Conservation (phyloP, 2,888 invertebrate genomes). For the Xanthorhoe spadicearia region DNA sequence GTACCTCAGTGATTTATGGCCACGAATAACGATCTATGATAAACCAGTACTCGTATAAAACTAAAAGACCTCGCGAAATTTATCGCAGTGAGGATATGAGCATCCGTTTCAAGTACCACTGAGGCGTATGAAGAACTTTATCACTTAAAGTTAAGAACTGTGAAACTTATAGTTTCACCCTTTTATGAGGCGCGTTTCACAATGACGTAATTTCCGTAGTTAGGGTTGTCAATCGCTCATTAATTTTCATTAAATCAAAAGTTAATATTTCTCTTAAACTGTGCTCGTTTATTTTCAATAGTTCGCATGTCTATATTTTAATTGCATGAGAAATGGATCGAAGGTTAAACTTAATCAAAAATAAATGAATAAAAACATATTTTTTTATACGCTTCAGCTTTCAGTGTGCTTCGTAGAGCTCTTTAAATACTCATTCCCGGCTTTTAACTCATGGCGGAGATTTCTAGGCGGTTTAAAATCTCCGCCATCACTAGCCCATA, state of each 20-base stretch:
- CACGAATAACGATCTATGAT: not conserved
- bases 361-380: too few species aligned
- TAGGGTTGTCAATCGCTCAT: conserved; percentile 10
- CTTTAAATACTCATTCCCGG: not conserved
- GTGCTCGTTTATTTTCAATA: not conserved
- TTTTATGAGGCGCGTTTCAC: conserved; percentile 16
- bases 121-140: conserved; percentile 22
- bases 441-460: too few species aligned
- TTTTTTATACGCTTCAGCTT: too few species aligned
- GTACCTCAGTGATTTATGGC: not conserved
- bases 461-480: too few species aligned
- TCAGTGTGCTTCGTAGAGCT: too few species aligned
- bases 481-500: too few species aligned
- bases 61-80: conserved; percentile 2
- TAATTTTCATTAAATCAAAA: not conserved
- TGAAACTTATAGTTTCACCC: conserved; percentile 20
- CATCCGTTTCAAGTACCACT: conserved; percentile 9
- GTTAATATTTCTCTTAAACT: too few species aligned
- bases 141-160: conserved; percentile 27
- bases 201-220: conserved; percentile 11
- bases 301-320: too few species aligned
- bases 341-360: too few species aligned
- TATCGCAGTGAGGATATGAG: conserved; percentile 6
- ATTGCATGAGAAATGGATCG: too few species aligned
- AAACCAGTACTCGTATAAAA: conserved; percentile 6